phyloP scores from a whole-genome alignment of 2,888 invertebrate genomes.

The Ganaspis brasiliensis region DNA sequence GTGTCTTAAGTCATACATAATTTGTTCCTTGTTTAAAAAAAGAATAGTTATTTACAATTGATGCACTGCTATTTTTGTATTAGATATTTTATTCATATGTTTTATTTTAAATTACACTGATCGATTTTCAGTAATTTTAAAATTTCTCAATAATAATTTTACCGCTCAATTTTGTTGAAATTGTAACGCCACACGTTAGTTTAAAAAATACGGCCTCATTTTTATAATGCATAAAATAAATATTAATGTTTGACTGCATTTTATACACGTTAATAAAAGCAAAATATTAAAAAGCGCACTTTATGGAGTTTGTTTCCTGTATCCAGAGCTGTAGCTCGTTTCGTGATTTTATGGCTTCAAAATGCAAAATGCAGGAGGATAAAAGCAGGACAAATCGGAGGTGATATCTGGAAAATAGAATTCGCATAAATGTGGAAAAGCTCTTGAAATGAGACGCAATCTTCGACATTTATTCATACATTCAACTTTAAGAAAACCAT shows the following conservation, averaged over 20 bases:
- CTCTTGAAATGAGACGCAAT: background rate
- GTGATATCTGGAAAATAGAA: constrained; percentile 12
- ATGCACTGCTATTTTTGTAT: too few relatives aligned
- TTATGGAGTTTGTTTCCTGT: constrained; percentile 15
- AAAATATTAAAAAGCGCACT: background rate
- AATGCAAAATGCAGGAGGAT: background rate
- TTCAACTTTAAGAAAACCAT: background rate
- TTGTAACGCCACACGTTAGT: too few relatives aligned
- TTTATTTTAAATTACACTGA: too few relatives aligned
- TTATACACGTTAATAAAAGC: constrained; percentile 2
- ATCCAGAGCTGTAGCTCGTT: constrained; percentile 11
- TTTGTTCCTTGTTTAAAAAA: background rate
- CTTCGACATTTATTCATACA: background rate
- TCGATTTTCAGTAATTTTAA: too few relatives aligned
- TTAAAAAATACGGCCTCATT: background rate
- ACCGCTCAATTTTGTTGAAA: too few relatives aligned
- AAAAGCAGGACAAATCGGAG: constrained; percentile 13
- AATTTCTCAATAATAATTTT: too few relatives aligned
- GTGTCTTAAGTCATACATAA: background rate
- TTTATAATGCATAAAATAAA: background rate
- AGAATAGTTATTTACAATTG: background rate
- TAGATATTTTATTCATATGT: too few relatives aligned
- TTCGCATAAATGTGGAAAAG: constrained; percentile 6
- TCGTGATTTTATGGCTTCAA: constrained; percentile 6
- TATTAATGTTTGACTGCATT: background rate